Evolutionary conservation across 1,140 invertebrate species (phyloP).

Genomic region (Aphidius ervi): DNA sequence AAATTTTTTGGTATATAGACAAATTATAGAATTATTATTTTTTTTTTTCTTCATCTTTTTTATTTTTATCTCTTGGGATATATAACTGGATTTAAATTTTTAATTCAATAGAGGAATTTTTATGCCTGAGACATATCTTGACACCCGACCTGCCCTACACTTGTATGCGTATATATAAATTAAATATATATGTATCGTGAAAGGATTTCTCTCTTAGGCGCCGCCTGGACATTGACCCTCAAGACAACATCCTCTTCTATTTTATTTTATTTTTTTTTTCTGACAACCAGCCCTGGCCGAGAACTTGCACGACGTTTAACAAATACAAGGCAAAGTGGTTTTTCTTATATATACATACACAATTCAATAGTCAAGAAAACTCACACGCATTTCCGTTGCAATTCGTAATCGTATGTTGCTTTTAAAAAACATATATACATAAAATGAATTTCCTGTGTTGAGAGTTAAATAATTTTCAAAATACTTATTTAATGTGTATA

Average conservation of each 20-base stretch:
- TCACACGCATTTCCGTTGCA: constrained; percentile 20
- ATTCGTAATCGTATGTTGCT: neutral
- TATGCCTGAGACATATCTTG: neutral
- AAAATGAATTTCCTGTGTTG: too few species aligned
- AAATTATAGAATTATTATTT: neutral
- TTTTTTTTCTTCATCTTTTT: neutral
- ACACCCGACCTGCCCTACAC: constrained; percentile 50
- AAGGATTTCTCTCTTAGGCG: constrained; percentile 41
- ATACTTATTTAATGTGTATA: too few species aligned
- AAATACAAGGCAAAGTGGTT: constrained; percentile 14
- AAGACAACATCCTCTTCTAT: constrained; percentile 27
- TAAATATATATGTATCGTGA: constrained; percentile 16
- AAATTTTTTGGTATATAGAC: neutral
- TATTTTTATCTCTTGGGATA: too few species aligned
- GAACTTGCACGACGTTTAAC: constrained; percentile 24
- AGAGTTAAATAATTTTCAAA: too few species aligned
- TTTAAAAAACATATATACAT: neutral
- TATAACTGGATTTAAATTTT: too few species aligned
- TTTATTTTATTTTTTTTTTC: neutral
- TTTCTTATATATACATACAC: neutral
- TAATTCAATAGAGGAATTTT: neutral
- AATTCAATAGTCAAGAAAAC: constrained; percentile 1
- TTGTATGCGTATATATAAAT: constrained; percentile 3
- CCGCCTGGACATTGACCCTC: constrained; percentile 48
- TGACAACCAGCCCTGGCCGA: constrained; percentile 25